phyloP scores from a whole-genome alignment of 2,888 invertebrate species.

The Drosophila limbata region DNA sequence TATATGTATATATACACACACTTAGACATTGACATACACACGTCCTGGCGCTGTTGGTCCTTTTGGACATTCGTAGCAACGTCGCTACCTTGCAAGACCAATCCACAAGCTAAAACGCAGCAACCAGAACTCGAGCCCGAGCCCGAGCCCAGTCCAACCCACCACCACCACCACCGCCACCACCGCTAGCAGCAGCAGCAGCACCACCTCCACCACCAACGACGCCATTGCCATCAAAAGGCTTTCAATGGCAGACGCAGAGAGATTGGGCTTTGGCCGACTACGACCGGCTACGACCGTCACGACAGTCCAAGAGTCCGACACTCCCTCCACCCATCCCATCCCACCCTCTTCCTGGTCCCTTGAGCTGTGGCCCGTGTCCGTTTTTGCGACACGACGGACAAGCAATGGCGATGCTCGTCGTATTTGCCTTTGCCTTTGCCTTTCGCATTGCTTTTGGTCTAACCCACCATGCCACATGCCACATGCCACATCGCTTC shows the following conservation, averaged over 20 bases:
- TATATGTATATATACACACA: neutral
- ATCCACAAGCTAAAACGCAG: constrained; percentile 46
- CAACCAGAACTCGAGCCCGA: constrained; percentile 25
- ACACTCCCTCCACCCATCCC: neutral
- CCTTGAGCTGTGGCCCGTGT: constrained; percentile 36
- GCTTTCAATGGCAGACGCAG: constrained; percentile 77
- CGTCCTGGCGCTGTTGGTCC: constrained; percentile 50
- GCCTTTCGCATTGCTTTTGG: constrained; percentile 28
- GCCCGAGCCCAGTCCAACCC: constrained; percentile 27
- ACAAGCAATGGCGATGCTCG: constrained; percentile 74
- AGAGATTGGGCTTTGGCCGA: constrained; percentile 45
- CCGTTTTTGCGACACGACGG: constrained; percentile 59
- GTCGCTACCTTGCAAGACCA: constrained; percentile 65
- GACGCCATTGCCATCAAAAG: constrained; percentile 66
- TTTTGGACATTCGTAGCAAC: constrained; percentile 69
- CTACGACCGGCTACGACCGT: constrained; percentile 21
- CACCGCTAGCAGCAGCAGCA: constrained; percentile 7
- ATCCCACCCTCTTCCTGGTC: constrained; percentile 37
- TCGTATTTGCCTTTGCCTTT: constrained; percentile 53
- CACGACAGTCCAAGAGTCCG: constrained; percentile 29
- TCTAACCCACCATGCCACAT: constrained; percentile 32
- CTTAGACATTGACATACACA: constrained; percentile 9
- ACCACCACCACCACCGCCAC: constrained; percentile 19
- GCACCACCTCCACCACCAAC: constrained; percentile 19
- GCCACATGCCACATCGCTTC: constrained; percentile 6